phyloP scores from a whole-genome alignment of 2,113 vertebrate species.

The Phoxinus phoxinus region DNA sequence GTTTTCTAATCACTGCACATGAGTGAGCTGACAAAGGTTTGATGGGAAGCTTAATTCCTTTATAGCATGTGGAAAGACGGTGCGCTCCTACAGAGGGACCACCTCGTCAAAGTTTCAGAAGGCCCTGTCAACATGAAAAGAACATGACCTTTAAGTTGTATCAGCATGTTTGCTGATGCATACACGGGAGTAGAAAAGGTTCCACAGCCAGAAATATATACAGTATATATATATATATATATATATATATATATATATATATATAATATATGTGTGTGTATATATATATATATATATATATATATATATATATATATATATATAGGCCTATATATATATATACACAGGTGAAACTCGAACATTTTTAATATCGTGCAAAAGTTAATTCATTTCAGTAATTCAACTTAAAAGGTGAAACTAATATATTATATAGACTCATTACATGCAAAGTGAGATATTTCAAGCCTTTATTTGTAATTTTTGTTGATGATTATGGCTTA shows the following conservation, averaged over 20 bases:
- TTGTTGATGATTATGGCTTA: too few species aligned
- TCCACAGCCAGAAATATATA: conserved; percentile 79
- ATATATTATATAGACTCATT: too few species aligned
- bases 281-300: conserved; percentile 26
- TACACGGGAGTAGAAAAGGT: conserved; percentile 90
- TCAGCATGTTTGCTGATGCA: conserved; percentile 99
- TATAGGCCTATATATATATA: too few species aligned
- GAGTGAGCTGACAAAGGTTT: conserved; percentile 81
- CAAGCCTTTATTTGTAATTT: too few species aligned
- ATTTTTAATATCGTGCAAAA: too few species aligned
- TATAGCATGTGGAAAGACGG: conserved; percentile 65
- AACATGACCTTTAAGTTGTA: conserved; percentile 99
- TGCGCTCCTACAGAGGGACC: conserved; percentile 87
- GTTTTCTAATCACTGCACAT: conserved; percentile 88
- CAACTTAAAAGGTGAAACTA: too few species aligned
- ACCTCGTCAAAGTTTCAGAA: conserved; percentile 96
- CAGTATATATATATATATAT: conserved; percentile 39
- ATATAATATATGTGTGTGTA: too few species aligned
- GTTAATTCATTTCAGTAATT: too few species aligned
- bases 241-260: conserved; percentile 26
- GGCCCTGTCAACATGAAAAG: conserved; percentile 99
- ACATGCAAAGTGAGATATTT: too few species aligned
- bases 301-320: too few species aligned
- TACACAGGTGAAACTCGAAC: too few species aligned
- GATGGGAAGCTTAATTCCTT: conserved; percentile 88